Percentiles rank a stretch among this genome's conserved stretches.
These are phyloP conservation scores for Nothobranchius furzeri DNA, from an alignment of 2,113 vertebrate species.

Conservation along the genomic window DNA sequence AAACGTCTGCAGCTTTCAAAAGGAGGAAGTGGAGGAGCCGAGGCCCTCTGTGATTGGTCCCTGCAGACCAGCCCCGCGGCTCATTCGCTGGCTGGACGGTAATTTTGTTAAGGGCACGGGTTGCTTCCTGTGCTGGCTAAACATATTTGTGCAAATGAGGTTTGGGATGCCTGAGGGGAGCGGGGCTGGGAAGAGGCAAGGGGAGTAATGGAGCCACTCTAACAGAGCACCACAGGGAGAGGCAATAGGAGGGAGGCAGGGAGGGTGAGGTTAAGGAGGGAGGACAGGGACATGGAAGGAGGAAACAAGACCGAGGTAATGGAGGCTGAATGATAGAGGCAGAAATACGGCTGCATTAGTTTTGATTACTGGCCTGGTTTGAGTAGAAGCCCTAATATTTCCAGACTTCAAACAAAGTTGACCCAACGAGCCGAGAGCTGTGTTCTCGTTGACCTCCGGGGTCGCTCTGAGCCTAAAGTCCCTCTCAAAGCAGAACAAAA, in stretches of 20 bases:
- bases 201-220: slow-evolving; percentile 62
- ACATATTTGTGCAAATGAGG: slow-evolving; percentile 80
- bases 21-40: slow-evolving; percentile 60
- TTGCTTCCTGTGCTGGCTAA: slow-evolving; percentile 80
- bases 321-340: slow-evolving; percentile 66
- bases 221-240: slow-evolving; percentile 57
- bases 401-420: slow-evolving; percentile 73
- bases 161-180: slow-evolving; percentile 74
- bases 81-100: slow-evolving; percentile 73
- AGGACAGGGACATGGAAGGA: slow-evolving; percentile 61
- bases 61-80: slow-evolving; percentile 75
- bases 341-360: slow-evolving; percentile 64
- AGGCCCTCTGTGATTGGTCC: slow-evolving; percentile 71
- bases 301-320: slow-evolving; percentile 64
- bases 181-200: slow-evolving; percentile 6
- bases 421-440: slow-evolving; percentile 58
- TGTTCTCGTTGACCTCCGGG: slow-evolving; percentile 61
- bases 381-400: slow-evolving; percentile 68
- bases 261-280: slow-evolving; percentile 22
- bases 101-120: slow-evolving; percentile 77
- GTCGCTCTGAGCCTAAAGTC: slow-evolving; percentile 65
- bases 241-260: background rate
- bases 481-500: slow-evolving; percentile 66
- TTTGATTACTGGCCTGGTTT: slow-evolving; percentile 68
- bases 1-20: slow-evolving; percentile 23